A percentile compares a stretch with the other conserved stretches of the same genome.
These are phyloP conservation scores for Kryptopterus vitreolus DNA, from an alignment of 2,797 vertebrate species.

Conservation along the genomic window DNA sequence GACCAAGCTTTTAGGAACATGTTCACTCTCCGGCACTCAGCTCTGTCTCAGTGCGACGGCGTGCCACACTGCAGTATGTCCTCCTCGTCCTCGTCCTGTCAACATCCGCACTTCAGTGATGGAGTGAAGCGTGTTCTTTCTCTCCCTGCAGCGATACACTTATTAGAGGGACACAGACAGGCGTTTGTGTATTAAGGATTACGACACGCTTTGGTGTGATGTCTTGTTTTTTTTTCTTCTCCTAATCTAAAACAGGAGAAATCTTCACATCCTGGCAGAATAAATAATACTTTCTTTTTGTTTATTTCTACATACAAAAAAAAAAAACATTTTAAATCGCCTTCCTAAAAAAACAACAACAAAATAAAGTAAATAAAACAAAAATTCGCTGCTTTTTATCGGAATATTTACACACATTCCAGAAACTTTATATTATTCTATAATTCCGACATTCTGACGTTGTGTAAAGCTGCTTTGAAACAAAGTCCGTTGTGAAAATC, in stretches of 20 bases:
- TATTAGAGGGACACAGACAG: not conserved
- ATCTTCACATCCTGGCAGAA: not conserved
- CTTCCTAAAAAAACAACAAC: no score
- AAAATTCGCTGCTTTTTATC: no score
- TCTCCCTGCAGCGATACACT: not conserved
- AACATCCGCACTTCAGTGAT: conserved; percentile 7
- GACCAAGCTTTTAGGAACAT: conserved; percentile 50
- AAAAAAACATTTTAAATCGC: no score
- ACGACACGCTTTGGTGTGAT: not conserved
- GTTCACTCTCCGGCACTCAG: conserved; percentile 26
- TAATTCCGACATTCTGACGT: no score
- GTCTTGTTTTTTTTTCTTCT: not conserved
- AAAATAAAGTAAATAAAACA: no score
- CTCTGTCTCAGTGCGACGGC: not conserved
- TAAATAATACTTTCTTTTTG: not conserved
- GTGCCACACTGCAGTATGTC: conserved; percentile 10
- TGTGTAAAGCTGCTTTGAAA: no score
- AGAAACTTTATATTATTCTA: no score
- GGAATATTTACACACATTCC: no score
- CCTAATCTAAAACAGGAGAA: not conserved
- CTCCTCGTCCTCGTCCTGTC: conserved; percentile 20
- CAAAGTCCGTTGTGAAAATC: no score
- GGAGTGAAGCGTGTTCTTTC: not conserved
- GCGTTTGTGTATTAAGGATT: not conserved
- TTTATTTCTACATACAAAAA: not conserved